Evolutionary conservation across 2,888 invertebrate species (phyloP).

Genomic region (Anodontia alba): DNA sequence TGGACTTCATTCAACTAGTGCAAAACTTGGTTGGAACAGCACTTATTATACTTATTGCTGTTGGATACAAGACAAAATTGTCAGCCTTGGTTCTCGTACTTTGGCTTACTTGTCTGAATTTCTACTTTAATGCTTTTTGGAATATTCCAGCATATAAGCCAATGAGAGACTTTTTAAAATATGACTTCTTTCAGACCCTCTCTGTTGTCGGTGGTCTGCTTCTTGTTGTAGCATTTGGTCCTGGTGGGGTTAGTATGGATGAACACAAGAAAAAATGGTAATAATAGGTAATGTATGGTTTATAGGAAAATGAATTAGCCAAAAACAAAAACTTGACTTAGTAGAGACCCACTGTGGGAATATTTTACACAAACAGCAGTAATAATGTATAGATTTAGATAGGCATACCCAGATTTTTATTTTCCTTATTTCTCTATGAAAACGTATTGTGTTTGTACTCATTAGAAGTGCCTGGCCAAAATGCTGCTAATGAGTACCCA

Average conservation of each 20-base stretch:
- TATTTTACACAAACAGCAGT: no score
- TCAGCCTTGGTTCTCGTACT: constrained; percentile 97
- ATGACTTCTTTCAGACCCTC: constrained; percentile 99
- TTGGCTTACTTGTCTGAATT: constrained; percentile 94
- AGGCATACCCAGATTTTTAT: no score
- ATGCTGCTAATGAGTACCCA: no score
- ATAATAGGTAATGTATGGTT: no score
- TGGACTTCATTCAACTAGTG: constrained; percentile 93
- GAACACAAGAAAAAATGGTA: constrained; percentile 99
- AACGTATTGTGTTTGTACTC: no score
- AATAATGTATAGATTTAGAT: no score
- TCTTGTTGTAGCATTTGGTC: constrained; percentile 99
- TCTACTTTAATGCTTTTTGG: constrained; percentile 99
- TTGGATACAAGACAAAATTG: constrained; percentile 99
- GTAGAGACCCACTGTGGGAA: no score
- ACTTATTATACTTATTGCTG: constrained; percentile 96
- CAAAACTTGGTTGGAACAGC: constrained; percentile 97
- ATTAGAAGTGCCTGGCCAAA: no score
- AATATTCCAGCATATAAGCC: constrained; percentile 97
- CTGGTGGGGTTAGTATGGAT: constrained; percentile 97
- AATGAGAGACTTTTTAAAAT: constrained; percentile 99
- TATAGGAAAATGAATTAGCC: no score
- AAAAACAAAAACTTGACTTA: no score
- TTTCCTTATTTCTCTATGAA: no score
- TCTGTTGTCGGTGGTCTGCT: constrained; percentile 99